A percentile compares a stretch with the other conserved stretches of the same genome.
phyloP scores from a whole-genome alignment of 1,140 invertebrate genomes.

The Halesus radiatus region DNA sequence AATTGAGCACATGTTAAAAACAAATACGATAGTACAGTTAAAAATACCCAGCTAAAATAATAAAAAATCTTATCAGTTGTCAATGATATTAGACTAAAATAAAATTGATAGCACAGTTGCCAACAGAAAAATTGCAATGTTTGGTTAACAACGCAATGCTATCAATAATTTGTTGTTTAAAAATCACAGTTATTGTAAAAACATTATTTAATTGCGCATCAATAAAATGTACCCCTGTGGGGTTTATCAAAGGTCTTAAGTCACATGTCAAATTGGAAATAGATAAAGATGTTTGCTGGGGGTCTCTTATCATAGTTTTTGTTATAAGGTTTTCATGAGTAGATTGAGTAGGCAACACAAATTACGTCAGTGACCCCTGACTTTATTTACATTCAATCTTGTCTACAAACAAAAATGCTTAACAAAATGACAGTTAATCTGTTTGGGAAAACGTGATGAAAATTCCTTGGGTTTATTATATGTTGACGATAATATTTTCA shows the following conservation, averaged over 20 bases:
- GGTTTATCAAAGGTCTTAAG: constrained; percentile 52
- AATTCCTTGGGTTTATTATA: neutral
- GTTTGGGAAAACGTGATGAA: neutral
- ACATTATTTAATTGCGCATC: constrained; percentile 11
- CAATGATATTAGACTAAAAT: too few relatives aligned
- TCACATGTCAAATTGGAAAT: constrained; percentile 46
- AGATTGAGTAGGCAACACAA: neutral
- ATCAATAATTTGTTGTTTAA: neutral
- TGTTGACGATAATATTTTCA: neutral
- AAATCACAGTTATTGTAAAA: neutral
- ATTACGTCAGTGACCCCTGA: constrained; percentile 38
- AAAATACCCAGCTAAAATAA: too few relatives aligned
- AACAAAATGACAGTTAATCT: neutral
- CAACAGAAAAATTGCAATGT: neutral
- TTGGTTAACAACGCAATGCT: neutral
- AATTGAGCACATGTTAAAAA: too few relatives aligned
- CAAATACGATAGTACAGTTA: too few relatives aligned
- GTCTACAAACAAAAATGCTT: neutral
- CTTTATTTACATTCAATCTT: neutral
- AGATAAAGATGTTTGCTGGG: constrained; percentile 56
- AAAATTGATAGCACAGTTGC: neutral
- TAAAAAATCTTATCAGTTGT: too few relatives aligned
- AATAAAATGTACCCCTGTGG: constrained; percentile 32
- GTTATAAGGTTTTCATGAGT: constrained; percentile 17
- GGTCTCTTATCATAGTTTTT: constrained; percentile 52